Base-by-base conservation (phyloP, 2,797 vertebrate genomes). In the Sebastes diaconus region DNA sequence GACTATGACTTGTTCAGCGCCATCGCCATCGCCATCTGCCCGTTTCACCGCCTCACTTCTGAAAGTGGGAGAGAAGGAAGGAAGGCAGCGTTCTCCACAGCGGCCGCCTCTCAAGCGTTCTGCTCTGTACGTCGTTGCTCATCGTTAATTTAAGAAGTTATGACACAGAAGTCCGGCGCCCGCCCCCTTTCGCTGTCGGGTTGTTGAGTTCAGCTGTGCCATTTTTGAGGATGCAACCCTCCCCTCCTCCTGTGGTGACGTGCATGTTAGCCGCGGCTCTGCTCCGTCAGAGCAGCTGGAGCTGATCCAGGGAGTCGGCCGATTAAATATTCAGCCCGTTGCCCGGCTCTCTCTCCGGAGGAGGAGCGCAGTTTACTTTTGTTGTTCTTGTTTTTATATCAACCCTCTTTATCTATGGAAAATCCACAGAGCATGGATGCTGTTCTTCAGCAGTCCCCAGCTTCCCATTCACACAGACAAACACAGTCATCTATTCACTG, bases 121-220 rank as follows among this genome's bases (percentile, higher is more conserved):
- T 13, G 63, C 80, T 79, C 81, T 78, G 69, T 73, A 79, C 70
- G 46, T 80, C 65, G 84, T 75, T 18, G 57, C 91, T 92, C 91
- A 90, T 93, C 77, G 86, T 85, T 94, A 86, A 94, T 94, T 94
- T 60, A 94, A 80, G 74, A 87, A 75, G 85, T 83, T 86, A 77
- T 74, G 90, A 88, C 90, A 90, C 68, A 88, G 54, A 91, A 79
- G 78, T 78, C 59, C 30, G 4, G 29, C 78, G 8, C 68, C 80
- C 63, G 10, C 73, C 61, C 80, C 13, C 12, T 39, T 16, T 59
- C 25, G 13, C 86, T 67, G 77, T 29, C 9, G 78, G 92, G 92
- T 94, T 90, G 89, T 67, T n/a, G 87, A 86, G 90, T 94, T 90
- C 22, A 76, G 68, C 74, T 83, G 86, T 85, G 78, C 82, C 84